phyloP scores from a whole-genome alignment of 2,888 invertebrate species.

The Zaprionus bogoriensis region DNA sequence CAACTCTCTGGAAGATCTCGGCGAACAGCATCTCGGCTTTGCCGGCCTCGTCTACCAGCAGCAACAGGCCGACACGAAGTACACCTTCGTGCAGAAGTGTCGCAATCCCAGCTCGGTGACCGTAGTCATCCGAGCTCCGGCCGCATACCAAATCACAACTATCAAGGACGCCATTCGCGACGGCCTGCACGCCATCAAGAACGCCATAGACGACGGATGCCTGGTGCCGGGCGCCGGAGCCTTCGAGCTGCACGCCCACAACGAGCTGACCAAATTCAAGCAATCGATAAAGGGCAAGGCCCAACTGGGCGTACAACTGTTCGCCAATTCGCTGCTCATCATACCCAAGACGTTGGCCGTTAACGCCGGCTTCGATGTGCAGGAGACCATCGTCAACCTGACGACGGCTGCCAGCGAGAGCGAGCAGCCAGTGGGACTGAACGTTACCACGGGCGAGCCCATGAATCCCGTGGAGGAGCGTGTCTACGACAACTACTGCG shows the following conservation, averaged over 20 bases:
- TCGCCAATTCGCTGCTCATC: constrained; percentile 95
- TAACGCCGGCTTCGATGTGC: constrained; percentile 97
- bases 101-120: constrained; percentile 97
- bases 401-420: constrained; percentile 91
- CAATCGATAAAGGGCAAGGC: constrained; percentile 93
- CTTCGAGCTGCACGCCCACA: constrained; percentile 93
- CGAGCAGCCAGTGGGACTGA: constrained; percentile 92
- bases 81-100: constrained; percentile 97
- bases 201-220: constrained; percentile 95
- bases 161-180: constrained; percentile 98
- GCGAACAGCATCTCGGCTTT: constrained; percentile 93
- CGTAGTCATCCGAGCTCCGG: constrained; percentile 96
- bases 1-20: constrained; percentile 96
- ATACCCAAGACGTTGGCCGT: constrained; percentile 95
- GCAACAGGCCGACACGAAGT: constrained; percentile 98
- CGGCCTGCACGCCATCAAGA: constrained; percentile 97
- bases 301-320: constrained; percentile 95
- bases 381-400: constrained; percentile 96
- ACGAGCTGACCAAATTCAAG: constrained; percentile 90
- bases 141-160: constrained; percentile 95
- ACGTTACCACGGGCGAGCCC: constrained; percentile 94
- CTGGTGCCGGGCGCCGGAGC: constrained; percentile 98
- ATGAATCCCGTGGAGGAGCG: constrained; percentile 92
- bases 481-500: constrained; percentile 96
- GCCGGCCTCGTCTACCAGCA: constrained; percentile 98